Conservation (phyloP, 2,888 invertebrate genomes). For the Periphyllus acericola region DNA sequence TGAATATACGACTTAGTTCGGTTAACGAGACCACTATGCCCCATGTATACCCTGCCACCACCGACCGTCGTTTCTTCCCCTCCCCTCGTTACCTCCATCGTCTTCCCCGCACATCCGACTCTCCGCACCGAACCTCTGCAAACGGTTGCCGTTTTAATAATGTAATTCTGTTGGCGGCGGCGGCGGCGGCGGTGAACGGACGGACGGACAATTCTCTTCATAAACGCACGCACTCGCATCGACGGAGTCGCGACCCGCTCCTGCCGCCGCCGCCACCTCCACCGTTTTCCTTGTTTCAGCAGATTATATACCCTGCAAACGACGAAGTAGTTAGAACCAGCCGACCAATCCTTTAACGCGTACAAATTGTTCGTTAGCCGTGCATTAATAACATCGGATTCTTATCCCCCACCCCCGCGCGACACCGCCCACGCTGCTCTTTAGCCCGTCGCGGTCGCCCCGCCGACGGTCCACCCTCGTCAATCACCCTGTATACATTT, state of each 20-base stretch:
- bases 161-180: conserved; percentile 55
- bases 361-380: conserved; percentile 62
- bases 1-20: conserved; percentile 58
- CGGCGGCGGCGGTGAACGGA: background rate
- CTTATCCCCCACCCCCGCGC: conserved; percentile 13
- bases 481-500: background rate
- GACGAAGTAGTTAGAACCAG: conserved; percentile 55
- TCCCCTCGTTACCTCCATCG: background rate
- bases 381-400: conserved; percentile 61
- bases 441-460: background rate
- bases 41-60: background rate
- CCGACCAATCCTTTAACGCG: conserved; percentile 61
- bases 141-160: conserved; percentile 56
- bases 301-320: conserved; percentile 59
- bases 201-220: conserved; percentile 44
- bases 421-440: background rate
- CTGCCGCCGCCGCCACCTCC: background rate
- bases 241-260: background rate
- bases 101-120: background rate
- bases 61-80: background rate
- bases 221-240: conserved; percentile 49
- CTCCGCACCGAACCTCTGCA: background rate
- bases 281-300: conserved; percentile 56
- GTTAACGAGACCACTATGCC: conserved; percentile 57
- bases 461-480: background rate